Evolutionary conservation across 2,113 vertebrate genomes (phyloP), one percentile per base, ranked within the genome.

Genomic region (Pelecanus crispus): DNA sequence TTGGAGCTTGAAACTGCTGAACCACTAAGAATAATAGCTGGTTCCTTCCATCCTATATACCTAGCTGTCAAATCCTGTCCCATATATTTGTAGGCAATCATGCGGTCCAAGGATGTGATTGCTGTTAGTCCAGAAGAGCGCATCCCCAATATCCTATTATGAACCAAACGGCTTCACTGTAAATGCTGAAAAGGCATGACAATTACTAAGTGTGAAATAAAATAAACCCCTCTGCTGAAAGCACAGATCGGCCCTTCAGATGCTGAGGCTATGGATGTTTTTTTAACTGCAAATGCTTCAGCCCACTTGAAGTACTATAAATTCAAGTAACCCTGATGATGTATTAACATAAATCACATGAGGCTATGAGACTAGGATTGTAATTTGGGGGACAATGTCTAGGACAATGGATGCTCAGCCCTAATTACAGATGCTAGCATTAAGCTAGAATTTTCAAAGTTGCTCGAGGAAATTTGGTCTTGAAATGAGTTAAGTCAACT

Each of bases 391-490:
- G 34, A 38, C 24, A 47, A 12, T 8, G 12, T 44, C 36, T 70
- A 44, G 20, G 38, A 50, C 44, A 63, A 22, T n/a, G 38, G 74
- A 83, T 32, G 63, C 47, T 74, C 24, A 86, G 56, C 34, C 26
- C 61, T 78, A 77, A 78, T 71, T 78, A 77, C 52, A 90, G 36
- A 21, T 81, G 29, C 18, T 79, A 14, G 44, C 28, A 29, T 61
- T 32, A 78, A 78, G 49, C 44, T 62, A 72, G 44, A 94, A 56
- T 90, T 92, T 92, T 89, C 83, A 32, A 78, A 92, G 88, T 15
- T 95, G 34, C 70, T 94, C 17, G 12, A 96, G 91, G 88, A 94
- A 74, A 91, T 89, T 47, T 93, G 74, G 71, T 74, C 73, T 81
- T 79, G 31, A 91, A 81, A 91, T 29, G 36, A 89, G 62, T 90